Evolutionary conservation across 2,888 invertebrate species (phyloP).

Genomic region (Aphrophora alni): DNA sequence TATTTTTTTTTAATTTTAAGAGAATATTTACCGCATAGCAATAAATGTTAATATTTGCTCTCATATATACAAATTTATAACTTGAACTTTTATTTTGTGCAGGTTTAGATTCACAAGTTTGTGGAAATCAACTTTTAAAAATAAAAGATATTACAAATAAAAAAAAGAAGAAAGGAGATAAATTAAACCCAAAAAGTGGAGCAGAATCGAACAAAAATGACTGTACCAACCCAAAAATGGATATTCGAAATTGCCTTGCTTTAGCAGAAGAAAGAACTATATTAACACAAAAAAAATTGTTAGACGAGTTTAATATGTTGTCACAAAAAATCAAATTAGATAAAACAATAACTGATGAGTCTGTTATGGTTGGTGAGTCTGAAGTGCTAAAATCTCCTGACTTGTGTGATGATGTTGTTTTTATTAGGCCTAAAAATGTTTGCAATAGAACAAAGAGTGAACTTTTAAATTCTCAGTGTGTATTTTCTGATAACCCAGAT

Average conservation of each 20-base stretch:
- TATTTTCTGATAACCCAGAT: not conserved
- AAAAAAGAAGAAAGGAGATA: constrained; percentile 21
- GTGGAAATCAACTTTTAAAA: not conserved
- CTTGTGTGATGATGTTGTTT: not conserved
- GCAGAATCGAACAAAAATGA: constrained; percentile 47
- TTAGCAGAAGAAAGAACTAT: constrained; percentile 32
- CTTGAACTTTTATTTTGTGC: not conserved
- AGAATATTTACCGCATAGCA: no score
- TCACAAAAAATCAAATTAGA: not conserved
- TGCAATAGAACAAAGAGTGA: not conserved
- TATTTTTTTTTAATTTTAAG: no score
- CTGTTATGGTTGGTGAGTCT: constrained; percentile 3
- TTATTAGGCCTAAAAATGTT: not conserved
- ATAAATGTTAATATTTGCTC: no score
- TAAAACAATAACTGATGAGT: not conserved
- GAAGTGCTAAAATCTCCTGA: not conserved
- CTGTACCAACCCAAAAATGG: constrained; percentile 41
- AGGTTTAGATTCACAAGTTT: not conserved
- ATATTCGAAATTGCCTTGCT: constrained; percentile 46
- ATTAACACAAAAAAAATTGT: constrained; percentile 24
- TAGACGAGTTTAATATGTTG: constrained; percentile 18
- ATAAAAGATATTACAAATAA: constrained; percentile 1
- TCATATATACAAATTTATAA: not conserved
- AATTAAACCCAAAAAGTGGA: constrained; percentile 51
- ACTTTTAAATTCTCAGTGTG: not conserved